Percentiles rank a stretch among this genome's conserved stretches.
These are phyloP conservation scores for Acleris cristana DNA, from an alignment of 2,888 invertebrate genomes.

Conservation along the genomic window DNA sequence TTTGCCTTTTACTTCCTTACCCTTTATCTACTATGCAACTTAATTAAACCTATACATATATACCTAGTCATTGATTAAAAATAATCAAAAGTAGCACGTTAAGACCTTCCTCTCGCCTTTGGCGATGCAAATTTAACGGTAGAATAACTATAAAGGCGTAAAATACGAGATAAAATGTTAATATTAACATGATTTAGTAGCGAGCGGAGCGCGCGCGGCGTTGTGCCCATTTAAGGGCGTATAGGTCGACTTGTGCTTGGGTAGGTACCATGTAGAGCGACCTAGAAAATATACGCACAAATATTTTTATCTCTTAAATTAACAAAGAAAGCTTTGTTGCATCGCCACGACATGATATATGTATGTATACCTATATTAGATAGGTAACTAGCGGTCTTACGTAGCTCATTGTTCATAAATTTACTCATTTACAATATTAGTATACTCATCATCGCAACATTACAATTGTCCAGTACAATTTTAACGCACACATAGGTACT, in stretches of 20 bases:
- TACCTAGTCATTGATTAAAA: no score
- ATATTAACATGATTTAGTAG: slow-evolving; percentile 67
- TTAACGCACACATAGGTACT: no score
- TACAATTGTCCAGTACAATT: no score
- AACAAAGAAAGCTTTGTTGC: not conserved
- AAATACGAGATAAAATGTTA: slow-evolving; percentile 61
- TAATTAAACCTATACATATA: no score
- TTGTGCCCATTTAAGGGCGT: slow-evolving; percentile 69
- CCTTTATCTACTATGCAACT: no score
- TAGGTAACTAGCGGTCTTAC: no score
- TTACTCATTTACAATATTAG: no score
- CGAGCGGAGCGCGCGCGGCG: slow-evolving; percentile 57
- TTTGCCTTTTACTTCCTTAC: no score
- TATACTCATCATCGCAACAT: no score
- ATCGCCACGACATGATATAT: not conserved
- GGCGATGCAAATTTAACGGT: slow-evolving; percentile 36
- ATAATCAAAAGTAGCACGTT: no score
- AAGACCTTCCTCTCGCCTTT: not conserved
- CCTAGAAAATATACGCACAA: slow-evolving; percentile 37
- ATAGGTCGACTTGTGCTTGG: slow-evolving; percentile 59
- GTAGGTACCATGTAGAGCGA: slow-evolving; percentile 60
- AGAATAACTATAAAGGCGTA: slow-evolving; percentile 52
- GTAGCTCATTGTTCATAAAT: no score
- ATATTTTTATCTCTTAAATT: slow-evolving; percentile 19
- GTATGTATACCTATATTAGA: no score